Base-by-base conservation (phyloP, 2,888 invertebrate species). In the Lepidocyrtinus sp. region DNA sequence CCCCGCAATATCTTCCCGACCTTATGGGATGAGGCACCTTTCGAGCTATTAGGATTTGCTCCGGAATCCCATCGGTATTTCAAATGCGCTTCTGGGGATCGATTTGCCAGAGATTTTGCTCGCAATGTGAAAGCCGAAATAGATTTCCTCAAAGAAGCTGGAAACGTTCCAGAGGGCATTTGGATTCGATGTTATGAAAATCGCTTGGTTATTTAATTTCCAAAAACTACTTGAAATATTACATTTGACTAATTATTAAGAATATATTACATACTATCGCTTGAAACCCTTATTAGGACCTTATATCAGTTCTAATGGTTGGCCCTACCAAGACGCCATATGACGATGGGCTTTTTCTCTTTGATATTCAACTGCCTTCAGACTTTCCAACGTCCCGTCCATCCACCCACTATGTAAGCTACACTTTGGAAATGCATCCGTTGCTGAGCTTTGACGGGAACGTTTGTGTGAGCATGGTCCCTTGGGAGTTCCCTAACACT, bases 271-370 rank as follows among this genome's bases (percentile, higher is more conserved):
- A 62, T 21, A 21, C 68, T 7, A 73, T 72, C 3, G 50, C 26
- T 59, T 12, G 45, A 15, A 63, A 21, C 59, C 45, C 82, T 17
- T 85, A 12, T 0, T 46, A 90, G 90, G 97, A 98, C 90, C 90
- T 98, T 82, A 91, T 95, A 71, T 96, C 96, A 0, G 94, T 96
- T 69, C 94, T 98, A 95, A 95, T 98, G 86, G 92, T 94, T 72
- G 98, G 98, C 0, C 98, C 98, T 0, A 92, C 92, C 82, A 94
- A 94, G 87, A 98, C 98, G 0, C 98, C 98, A 0, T 98, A 98
- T 89, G 96, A 98, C 89, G 97, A 96, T 88, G 97, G 97, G 0
- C 90, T 98, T 84, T 98, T 98, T 90, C 91, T 96, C 88, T 98
- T 98, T 90, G 98, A 98, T 89, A 93, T 98, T 85, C 96, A 97